Evolutionary conservation across 2,113 vertebrate genomes (phyloP), one percentile per base, ranked within the genome.

Genomic region (Pitta sordida): DNA sequence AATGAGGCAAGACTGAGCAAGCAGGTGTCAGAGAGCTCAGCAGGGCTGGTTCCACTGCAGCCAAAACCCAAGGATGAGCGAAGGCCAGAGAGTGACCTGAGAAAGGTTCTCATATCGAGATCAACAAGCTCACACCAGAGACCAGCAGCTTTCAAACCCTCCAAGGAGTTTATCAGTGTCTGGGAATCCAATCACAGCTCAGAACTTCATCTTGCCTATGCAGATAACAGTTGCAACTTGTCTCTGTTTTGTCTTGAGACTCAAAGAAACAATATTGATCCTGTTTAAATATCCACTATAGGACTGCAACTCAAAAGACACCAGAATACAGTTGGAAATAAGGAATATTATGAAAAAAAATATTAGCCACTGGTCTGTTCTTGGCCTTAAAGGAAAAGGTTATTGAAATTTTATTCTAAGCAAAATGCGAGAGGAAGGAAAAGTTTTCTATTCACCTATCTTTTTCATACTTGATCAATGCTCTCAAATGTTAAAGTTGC

Each of bases 191-290:
- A 0, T 24, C 30, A 32, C 4, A 24, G 27, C 21, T 65, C 44
- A 36, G 21, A 76, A 3, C 13, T 56, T 56, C 34, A 67, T 23
- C 11, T 56, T 68, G 56, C 15, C 39, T 39, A 4, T 29, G 11
- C 1, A n/a, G 18, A 22, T 21, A 34, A 46, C 29, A 68, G 19
- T 43, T 80, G 21, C 19, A 56, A 63, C 10, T 10, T 51, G 24
- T 5, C 14, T 53, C 9, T n/a, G n/a, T 20, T 30, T 22, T 36
- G 12, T 36, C 41, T 37, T 24, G 37, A 60, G 49, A 9, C n/a
- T 62, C 79, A 64, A 3, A 52, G 67, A 3, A 48, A n/a, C 46
- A 16, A 15, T 0, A 0, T 37, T 32, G 32, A 20, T 49, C 55
- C 14, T 36, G 43, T 46, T 70, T 34, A 49, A 53, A 65, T 46